Evolutionary conservation across 2,113 vertebrate species (phyloP).

Genomic region (Puma concolor): DNA sequence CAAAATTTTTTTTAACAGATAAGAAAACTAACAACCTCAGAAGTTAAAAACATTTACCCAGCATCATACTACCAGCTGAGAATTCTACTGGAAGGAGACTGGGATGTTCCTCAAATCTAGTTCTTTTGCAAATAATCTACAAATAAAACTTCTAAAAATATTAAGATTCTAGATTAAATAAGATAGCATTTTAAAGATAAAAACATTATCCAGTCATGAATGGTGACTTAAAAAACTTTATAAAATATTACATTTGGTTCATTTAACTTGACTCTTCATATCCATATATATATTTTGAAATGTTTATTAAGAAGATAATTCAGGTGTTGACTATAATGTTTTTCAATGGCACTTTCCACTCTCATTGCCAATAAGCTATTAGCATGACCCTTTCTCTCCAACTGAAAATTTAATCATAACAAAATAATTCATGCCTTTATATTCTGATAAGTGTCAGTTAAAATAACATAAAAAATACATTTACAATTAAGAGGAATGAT

Average conservation of each 20-base stretch:
- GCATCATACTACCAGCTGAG: neutral
- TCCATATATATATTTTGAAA: neutral
- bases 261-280: slow-evolving; percentile 11
- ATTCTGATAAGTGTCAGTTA: neutral
- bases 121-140: slow-evolving; percentile 18
- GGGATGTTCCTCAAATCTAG: neutral
- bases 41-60: neutral
- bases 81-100: neutral
- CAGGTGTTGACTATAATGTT: neutral
- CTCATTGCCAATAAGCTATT: neutral
- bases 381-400: neutral
- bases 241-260: neutral
- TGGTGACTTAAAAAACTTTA: neutral
- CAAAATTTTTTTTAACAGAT: neutral
- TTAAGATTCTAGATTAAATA: neutral
- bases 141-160: neutral
- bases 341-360: neutral
- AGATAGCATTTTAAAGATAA: neutral
- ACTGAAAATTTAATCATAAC: slow-evolving; percentile 22
- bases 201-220: neutral
- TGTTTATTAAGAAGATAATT: neutral
- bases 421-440: neutral
- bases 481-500: neutral
- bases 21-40: neutral
- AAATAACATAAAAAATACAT: neutral